These are phyloP conservation scores for Oscheius onirici DNA, from an alignment of 2,888 invertebrate genomes.

Conservation along the genomic window DNA sequence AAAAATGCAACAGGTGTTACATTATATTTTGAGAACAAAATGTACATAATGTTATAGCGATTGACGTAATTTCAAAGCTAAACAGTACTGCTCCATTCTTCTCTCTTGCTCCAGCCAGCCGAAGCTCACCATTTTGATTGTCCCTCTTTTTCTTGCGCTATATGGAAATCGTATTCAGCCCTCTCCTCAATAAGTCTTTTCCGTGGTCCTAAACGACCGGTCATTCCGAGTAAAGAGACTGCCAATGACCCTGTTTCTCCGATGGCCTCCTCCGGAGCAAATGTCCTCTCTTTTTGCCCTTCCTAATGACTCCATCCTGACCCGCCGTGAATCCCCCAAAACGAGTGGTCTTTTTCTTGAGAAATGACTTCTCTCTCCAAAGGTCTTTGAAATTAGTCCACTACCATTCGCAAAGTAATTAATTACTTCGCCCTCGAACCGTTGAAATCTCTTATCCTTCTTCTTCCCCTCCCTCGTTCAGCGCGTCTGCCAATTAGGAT, in stretches of 20 bases:
- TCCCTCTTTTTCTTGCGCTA: constrained; percentile 8
- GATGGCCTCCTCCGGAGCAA: neutral
- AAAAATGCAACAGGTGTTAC: too few species aligned
- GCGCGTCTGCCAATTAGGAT: constrained; percentile 28
- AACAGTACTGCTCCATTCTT: too few species aligned
- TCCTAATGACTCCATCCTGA: constrained; percentile 20
- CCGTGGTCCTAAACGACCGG: too few species aligned
- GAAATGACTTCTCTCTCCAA: neutral
- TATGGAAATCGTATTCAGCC: constrained; percentile 23
- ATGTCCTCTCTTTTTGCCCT: constrained; percentile 18
- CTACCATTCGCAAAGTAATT: neutral
- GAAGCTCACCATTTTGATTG: constrained; percentile 22
- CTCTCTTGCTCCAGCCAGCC: neutral
- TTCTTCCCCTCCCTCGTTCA: neutral
- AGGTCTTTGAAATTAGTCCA: neutral
- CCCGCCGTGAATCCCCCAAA: neutral
- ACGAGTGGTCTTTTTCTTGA: neutral
- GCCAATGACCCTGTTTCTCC: neutral
- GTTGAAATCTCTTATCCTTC: neutral
- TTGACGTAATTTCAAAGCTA: too few species aligned
- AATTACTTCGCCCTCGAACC: neutral
- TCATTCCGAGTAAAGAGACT: neutral
- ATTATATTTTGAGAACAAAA: too few species aligned
- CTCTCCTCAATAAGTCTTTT: too few species aligned
- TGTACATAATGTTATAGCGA: too few species aligned